Evolutionary conservation across 2,797 vertebrate species (phyloP).

Genomic region (Chloroceryle amazona): DNA sequence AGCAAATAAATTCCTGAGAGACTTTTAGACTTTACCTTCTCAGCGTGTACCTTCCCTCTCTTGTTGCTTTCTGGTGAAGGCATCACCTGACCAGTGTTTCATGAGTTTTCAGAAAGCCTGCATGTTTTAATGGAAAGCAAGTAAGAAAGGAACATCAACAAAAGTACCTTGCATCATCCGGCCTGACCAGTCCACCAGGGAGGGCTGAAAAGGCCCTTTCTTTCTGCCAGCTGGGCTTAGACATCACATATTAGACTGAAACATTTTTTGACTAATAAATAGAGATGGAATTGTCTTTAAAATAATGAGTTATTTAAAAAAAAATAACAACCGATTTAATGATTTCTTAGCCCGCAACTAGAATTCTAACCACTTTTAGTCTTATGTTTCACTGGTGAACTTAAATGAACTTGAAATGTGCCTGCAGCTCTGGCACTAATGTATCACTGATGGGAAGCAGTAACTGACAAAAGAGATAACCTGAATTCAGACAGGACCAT

Average conservation of each 20-base stretch:
- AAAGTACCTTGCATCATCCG: neutral
- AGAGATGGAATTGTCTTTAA: neutral
- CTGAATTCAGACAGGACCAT: neutral
- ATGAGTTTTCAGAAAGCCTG: neutral
- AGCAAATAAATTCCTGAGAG: neutral
- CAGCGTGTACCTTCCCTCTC: neutral
- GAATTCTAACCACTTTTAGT: neutral
- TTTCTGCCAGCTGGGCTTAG: neutral
- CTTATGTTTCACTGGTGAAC: neutral
- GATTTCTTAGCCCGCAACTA: neutral
- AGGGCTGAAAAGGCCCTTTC: neutral
- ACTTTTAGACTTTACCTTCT: neutral
- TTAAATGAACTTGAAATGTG: constrained; percentile 40
- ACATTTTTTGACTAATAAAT: neutral
- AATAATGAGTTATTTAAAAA: neutral
- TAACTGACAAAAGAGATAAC: constrained; percentile 33
- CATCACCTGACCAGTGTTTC: neutral
- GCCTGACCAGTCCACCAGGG: neutral
- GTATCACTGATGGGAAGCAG: neutral
- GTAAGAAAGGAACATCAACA: neutral
- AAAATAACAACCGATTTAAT: neutral
- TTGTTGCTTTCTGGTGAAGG: neutral
- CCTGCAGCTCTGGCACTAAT: neutral
- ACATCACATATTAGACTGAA: neutral
- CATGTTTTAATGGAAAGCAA: neutral